phyloP scores from a whole-genome alignment of 2,113 vertebrate species.

The Zosterops borbonicus region DNA sequence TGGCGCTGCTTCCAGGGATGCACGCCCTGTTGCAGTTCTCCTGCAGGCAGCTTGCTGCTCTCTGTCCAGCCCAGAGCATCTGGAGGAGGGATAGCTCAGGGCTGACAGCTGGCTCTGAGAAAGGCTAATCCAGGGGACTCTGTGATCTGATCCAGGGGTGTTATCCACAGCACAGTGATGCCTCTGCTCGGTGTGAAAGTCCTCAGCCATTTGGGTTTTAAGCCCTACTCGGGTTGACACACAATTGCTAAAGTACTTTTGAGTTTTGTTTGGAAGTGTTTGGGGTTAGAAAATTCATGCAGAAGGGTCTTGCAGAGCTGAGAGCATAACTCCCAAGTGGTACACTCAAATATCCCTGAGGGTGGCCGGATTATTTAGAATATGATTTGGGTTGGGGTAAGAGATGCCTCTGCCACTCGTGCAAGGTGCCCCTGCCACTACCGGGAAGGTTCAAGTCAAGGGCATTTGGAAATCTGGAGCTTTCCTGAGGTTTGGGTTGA shows the following conservation, averaged over 20 bases:
- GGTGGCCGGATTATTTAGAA: neutral
- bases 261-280: neutral
- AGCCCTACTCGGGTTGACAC: neutral
- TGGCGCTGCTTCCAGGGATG: neutral
- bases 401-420: accelerated
- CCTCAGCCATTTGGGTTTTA: neutral
- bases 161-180: neutral
- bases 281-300: neutral
- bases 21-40: accelerated
- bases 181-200: neutral
- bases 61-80: neutral
- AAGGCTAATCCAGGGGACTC: neutral
- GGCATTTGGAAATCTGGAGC: neutral
- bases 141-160: neutral
- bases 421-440: neutral
- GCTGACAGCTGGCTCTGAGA: neutral
- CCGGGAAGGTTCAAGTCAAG: neutral
- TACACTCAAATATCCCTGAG: neutral
- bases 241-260: neutral
- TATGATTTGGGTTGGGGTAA: neutral
- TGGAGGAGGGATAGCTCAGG: neutral
- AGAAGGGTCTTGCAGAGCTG: neutral
- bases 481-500: neutral
- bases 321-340: neutral
- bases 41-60: neutral